Conservation (phyloP, 2,113 vertebrate genomes). For the Upupa epops region DNA sequence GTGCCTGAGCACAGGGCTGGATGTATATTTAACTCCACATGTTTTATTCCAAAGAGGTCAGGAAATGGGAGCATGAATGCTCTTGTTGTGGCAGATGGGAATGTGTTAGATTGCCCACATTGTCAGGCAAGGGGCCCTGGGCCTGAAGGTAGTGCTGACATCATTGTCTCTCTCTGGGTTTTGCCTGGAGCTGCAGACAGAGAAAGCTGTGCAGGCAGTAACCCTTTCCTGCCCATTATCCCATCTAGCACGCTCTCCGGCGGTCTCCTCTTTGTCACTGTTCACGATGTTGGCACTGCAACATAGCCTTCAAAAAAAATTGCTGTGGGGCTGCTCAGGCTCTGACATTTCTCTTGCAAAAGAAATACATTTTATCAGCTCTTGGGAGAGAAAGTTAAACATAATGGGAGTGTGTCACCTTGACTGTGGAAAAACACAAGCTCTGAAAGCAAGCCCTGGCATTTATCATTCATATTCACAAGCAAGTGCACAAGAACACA, state of each 20-base stretch:
- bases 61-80: slow-evolving; percentile 72
- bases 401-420: not conserved
- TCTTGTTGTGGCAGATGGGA: slow-evolving; percentile 79
- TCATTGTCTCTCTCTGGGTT: slow-evolving; percentile 72
- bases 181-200: slow-evolving; percentile 73
- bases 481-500: slow-evolving; percentile 27
- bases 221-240: slow-evolving; percentile 59
- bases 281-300: too few species aligned
- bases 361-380: slow-evolving; percentile 33
- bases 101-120: slow-evolving; percentile 79
- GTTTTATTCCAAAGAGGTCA: slow-evolving; percentile 72
- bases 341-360: slow-evolving; percentile 31
- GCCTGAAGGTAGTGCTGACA: slow-evolving; percentile 82
- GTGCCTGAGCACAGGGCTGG: slow-evolving; percentile 25
- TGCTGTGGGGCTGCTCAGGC: not conserved
- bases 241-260: not conserved
- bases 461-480: slow-evolving; percentile 45
- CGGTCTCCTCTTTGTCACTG: not conserved
- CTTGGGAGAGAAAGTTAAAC: slow-evolving; percentile 3
- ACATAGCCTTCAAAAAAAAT: not conserved
- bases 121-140: slow-evolving; percentile 75
- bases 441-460: slow-evolving; percentile 33
- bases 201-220: slow-evolving; percentile 65
- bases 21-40: slow-evolving; percentile 70
- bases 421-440: slow-evolving; percentile 23